These are phyloP conservation scores for Acipenser ruthenus DNA, from an alignment of 2,797 vertebrate species.

Conservation along the genomic window DNA sequence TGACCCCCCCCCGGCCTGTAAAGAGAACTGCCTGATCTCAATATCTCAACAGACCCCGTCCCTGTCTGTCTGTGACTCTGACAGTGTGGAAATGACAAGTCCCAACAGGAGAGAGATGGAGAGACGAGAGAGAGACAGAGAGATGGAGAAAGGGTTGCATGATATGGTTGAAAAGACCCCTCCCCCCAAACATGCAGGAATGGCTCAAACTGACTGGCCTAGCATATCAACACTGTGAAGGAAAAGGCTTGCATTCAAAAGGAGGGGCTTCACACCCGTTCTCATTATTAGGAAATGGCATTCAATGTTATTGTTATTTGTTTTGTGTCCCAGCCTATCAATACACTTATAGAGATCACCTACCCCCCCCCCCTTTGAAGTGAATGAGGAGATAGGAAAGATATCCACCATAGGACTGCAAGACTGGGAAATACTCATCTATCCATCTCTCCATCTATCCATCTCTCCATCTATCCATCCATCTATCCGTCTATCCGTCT, in stretches of 20 bases:
- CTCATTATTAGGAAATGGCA: no score
- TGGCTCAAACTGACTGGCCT: no score
- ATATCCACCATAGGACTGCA: neutral
- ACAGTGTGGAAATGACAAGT: no score
- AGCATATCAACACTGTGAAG: no score
- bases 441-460: slow-evolving; percentile 15
- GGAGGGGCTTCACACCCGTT: no score
- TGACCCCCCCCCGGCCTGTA: slow-evolving; percentile 54
- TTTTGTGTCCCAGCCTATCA: no score
- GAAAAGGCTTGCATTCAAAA: neutral
- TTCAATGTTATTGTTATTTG: slow-evolving; percentile 31
- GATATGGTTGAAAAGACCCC: neutral
- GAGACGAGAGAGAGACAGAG: neutral
- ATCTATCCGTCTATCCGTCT: slow-evolving; percentile 23
- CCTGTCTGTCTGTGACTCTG: no score
- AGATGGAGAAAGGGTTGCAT: neutral
- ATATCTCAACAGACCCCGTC: no score
- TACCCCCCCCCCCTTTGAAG: no score
- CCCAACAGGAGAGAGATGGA: no score
- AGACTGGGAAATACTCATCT: neutral
- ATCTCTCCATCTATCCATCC: slow-evolving; percentile 5
- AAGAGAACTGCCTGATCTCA: no score
- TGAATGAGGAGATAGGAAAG: neutral
- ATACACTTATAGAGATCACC: no score
- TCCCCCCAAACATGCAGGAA: neutral